Percentiles rank a stretch among this genome's conserved stretches.
These are phyloP conservation scores for Trachelus iudaicus DNA, from an alignment of 2,888 invertebrate genomes.

Conservation along the genomic window DNA sequence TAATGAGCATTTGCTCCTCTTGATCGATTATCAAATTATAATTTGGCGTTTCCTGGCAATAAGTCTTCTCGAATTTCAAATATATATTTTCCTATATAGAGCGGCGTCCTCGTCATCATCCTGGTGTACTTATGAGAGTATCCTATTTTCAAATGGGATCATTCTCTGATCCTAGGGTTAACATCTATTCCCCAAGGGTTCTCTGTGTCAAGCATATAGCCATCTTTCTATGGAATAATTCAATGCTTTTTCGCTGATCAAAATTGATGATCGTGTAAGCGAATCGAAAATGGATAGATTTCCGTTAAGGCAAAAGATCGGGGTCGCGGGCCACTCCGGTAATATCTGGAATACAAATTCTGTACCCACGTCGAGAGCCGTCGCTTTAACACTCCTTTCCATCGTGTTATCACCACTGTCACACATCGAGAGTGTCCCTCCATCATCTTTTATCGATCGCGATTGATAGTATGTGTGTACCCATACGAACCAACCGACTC, in stretches of 20 bases:
- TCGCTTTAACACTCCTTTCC: conserved; percentile 11
- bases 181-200: background rate
- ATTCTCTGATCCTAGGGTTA: background rate
- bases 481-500: background rate
- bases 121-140: background rate
- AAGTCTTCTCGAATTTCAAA: background rate
- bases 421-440: conserved; percentile 10
- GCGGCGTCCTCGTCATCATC: background rate
- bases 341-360: conserved; percentile 18
- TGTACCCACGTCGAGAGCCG: conserved; percentile 12
- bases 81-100: background rate
- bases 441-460: conserved; percentile 6
- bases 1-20: background rate
- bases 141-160: background rate
- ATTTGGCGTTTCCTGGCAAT: background rate
- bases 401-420: conserved; percentile 14
- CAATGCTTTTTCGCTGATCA: background rate
- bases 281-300: conserved; percentile 2
- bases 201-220: background rate
- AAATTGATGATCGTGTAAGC: background rate
- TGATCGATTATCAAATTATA: background rate
- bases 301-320: background rate
- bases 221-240: background rate
- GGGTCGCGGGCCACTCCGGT: background rate
- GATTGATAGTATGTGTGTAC: background rate